Evolutionary conservation across 2,888 invertebrate genomes (phyloP), one percentile per base, ranked within the genome.

Genomic region (Lepidocyrtinus sp.): DNA sequence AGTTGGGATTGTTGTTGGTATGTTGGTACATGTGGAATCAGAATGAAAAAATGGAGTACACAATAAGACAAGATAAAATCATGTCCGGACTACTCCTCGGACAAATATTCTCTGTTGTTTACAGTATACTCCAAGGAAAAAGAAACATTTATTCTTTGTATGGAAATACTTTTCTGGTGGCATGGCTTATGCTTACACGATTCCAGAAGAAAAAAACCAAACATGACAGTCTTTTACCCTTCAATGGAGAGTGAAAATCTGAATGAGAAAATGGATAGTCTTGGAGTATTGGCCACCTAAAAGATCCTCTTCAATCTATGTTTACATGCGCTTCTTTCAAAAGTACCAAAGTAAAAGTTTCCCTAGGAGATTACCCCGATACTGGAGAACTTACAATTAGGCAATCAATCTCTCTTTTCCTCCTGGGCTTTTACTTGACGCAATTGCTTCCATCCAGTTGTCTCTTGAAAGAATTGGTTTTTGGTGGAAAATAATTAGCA

Each of bases 161-260:
- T 36, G 3, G 65, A 25, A 69, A 69, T 62, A n/a, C n/a, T n/a
- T n/a, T 22, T 62, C 19, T 59, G n/a, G n/a, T 17, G 59, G 5
- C 59, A 59, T 59, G 59, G 3, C 12, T 59, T 5, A 5, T 9
- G 73, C 69, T 79, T 73, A 69, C 74, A 36, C 73, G 50, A 50
- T 15, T 15, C 2, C 5, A 36, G 36, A 36, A 12, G 50, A 50
- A 50, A 50, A 50, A 15, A 69, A 78, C 62, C 62, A 63, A 68
- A 69, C 68, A 61, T 71, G 77, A 72, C 71, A 71, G 24, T 46
- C 65, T 59, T 61, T n/a, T 24, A 59, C 71, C 21, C 59, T 70
- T 19, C 50, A 50, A 50, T 50, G 50, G 50, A 50, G 50, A 50
- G 5, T 50, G 50, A 50, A 50, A 50, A 50, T 21, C 61, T 36